phyloP scores from a whole-genome alignment of 1,140 invertebrate species.

The Aphidius gifuensis region DNA sequence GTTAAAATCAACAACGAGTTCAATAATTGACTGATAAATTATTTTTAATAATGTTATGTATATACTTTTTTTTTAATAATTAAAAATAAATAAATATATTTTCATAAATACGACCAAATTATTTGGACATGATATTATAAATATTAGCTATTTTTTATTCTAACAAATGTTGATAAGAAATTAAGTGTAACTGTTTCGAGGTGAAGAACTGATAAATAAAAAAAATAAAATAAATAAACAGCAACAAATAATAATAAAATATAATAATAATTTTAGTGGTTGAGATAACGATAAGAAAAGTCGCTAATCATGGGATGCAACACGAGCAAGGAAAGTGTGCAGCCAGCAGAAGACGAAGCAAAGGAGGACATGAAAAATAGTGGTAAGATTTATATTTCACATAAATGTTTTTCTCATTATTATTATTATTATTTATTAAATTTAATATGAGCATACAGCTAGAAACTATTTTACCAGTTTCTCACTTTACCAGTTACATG shows the following conservation, averaged over 20 bases:
- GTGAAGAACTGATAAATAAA: too few relatives aligned
- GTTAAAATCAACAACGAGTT: too few relatives aligned
- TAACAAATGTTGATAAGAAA: slow-evolving; percentile 19
- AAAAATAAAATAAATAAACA: too few relatives aligned
- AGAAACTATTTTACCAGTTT: neutral
- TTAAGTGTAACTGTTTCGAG: neutral
- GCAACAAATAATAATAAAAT: neutral
- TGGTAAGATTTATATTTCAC: slow-evolving; percentile 36
- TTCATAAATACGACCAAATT: too few relatives aligned
- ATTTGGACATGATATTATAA: neutral
- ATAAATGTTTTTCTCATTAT: slow-evolving; percentile 5
- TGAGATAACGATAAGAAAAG: too few relatives aligned
- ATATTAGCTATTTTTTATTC: neutral
- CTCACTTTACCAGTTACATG: too few relatives aligned
- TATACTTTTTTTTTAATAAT: too few relatives aligned
- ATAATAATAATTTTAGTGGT: neutral
- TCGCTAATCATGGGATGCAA: slow-evolving; percentile 48
- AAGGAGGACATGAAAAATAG: slow-evolving; percentile 46
- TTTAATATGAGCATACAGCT: neutral
- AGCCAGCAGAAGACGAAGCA: slow-evolving; percentile 47
- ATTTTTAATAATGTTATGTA: too few relatives aligned
- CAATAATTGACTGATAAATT: too few relatives aligned
- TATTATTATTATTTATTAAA: slow-evolving; percentile 8
- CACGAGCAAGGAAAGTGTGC: slow-evolving; percentile 51
- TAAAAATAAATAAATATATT: too few relatives aligned